These are phyloP conservation scores for Anguilla rostrata DNA, from an alignment of 2,113 vertebrate genomes.

Conservation along the genomic window DNA sequence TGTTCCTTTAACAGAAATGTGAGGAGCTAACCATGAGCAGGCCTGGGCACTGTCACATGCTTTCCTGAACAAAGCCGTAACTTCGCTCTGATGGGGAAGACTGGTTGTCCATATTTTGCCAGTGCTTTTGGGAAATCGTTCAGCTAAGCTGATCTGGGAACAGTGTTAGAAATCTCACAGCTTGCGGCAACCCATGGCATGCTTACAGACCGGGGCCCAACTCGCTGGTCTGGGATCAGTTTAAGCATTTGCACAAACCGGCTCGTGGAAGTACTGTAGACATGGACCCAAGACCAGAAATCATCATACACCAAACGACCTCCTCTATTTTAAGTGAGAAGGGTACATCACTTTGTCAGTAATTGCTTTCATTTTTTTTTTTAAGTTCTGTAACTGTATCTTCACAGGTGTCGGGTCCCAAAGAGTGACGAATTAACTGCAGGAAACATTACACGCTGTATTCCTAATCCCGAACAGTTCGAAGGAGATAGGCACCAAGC, in stretches of 20 bases:
- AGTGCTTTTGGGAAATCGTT: background rate
- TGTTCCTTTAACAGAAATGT: background rate
- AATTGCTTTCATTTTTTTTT: background rate
- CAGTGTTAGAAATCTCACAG: background rate
- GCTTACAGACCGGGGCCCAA: background rate
- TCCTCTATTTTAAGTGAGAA: background rate
- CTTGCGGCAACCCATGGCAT: background rate
- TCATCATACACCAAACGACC: background rate
- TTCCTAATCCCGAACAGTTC: background rate
- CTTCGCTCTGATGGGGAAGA: background rate
- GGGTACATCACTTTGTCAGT: background rate
- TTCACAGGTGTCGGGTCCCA: background rate
- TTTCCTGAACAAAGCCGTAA: background rate
- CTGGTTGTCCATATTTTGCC: background rate
- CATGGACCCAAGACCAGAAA: too few relatives aligned
- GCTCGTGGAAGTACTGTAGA: background rate
- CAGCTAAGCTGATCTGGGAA: background rate
- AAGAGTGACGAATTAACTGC: background rate
- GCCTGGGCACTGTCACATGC: background rate
- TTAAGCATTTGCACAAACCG: background rate
- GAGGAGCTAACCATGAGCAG: background rate
- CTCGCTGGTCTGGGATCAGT: background rate
- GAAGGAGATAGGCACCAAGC: background rate
- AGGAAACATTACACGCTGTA: background rate
- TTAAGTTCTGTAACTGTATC: background rate